Percentiles rank a stretch among this genome's conserved stretches.
Evolutionary conservation across 2,113 vertebrate species (phyloP).

Genomic region (Chloropsis hardwickii): DNA sequence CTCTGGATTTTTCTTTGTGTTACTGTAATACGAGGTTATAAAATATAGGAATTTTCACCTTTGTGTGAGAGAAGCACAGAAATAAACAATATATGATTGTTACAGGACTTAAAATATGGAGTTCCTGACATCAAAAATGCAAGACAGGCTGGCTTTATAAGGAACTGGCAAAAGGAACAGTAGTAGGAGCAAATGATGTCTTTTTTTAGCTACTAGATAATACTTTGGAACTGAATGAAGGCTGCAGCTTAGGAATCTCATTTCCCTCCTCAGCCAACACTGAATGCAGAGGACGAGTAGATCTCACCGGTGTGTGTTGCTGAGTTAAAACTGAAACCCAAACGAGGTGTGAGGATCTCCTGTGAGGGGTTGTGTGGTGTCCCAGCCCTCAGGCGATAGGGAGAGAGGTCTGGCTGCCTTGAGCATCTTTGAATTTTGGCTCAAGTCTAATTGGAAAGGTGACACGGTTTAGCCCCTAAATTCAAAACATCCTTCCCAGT

Average conservation of each 20-base stretch:
- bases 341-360: fast-evolving
- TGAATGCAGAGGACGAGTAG: not conserved
- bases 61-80: not conserved
- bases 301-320: not conserved
- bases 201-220: constrained; percentile 1
- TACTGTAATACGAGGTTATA: not conserved
- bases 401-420: not conserved
- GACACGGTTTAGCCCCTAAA: not conserved
- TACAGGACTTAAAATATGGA: not conserved
- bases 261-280: not conserved
- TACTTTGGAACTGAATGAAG: not conserved
- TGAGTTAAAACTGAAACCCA: not conserved
- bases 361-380: not conserved
- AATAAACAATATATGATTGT: not conserved
- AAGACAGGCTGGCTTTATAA: not conserved
- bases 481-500: not conserved
- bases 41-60: not conserved
- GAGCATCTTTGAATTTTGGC: not conserved
- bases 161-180: not conserved
- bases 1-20: not conserved
- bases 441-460: not conserved
- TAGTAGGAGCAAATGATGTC: not conserved
- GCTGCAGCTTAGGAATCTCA: not conserved
- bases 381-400: not conserved
- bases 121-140: not conserved